Percentiles rank a stretch among this genome's conserved stretches.
phyloP scores from a whole-genome alignment of 2,113 vertebrate genomes.

The Stigmatopora argus region DNA sequence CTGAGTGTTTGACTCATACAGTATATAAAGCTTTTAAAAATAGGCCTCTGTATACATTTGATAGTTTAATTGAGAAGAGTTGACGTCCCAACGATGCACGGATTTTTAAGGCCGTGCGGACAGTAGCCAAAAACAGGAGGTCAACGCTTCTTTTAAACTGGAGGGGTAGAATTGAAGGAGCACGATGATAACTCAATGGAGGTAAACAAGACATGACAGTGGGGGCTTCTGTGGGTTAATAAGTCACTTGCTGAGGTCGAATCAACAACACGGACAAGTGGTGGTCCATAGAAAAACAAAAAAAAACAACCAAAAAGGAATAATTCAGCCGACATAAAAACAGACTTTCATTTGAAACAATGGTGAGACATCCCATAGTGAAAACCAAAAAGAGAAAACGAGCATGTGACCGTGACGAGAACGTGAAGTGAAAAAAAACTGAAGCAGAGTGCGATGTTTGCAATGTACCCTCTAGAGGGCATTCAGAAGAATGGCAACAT shows the following conservation, averaged over 20 bases:
- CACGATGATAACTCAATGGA: neutral
- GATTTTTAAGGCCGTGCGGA: conserved; percentile 25
- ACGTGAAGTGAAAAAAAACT: neutral
- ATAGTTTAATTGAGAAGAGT: conserved; percentile 2
- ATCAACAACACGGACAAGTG: neutral
- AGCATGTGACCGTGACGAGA: neutral
- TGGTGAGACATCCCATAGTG: neutral
- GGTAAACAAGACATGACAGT: neutral
- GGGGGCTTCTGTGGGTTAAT: neutral
- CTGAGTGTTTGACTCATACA: neutral
- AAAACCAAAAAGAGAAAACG: neutral
- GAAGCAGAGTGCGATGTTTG: neutral
- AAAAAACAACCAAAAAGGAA: neutral
- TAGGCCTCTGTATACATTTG: conserved; percentile 32
- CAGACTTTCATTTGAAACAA: neutral
- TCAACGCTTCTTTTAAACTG: conserved; percentile 34
- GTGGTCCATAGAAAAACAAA: neutral
- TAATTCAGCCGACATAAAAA: neutral
- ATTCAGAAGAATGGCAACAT: conserved; percentile 12
- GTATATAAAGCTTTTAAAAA: conserved; percentile 46
- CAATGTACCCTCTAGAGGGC: neutral
- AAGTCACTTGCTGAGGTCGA: conserved; percentile 13
- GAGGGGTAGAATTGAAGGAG: neutral
- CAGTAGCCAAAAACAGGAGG: conserved; percentile 23
- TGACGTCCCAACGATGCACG: conserved; percentile 19